Base-by-base conservation (phyloP, 2,888 invertebrate genomes). In the Nephrotoma flavescens region DNA sequence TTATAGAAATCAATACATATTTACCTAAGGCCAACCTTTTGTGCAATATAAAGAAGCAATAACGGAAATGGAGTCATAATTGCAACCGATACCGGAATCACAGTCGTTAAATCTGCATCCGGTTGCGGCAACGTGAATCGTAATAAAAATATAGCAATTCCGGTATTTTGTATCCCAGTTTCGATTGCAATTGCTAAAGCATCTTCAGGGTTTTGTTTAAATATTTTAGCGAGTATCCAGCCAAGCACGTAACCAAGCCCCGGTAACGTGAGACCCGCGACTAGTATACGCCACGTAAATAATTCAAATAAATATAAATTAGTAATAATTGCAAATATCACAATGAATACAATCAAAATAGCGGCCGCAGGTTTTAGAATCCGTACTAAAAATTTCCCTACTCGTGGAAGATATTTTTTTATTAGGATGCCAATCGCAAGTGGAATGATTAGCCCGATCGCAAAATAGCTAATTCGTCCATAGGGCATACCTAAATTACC, bases 11-110 rank as follows among this genome's bases (percentile, higher is more conserved):
- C 42, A 84, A n/a, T 42, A 85, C 44, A 44, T 42, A 44, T 87
- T 85, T 86, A 85, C 52, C 87, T 42, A 42, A 85, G n/a, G 15
- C 86, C 86, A 31, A 94, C 90, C 89, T 93, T 93, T 89, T 93
- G 93, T 88, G 92, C 92, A 15, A 94, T 90, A 89, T 91, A 94
- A 86, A 95, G 91, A 57, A 93, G 90, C 12, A 94, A 92, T 89
- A 98, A 93, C 0, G 98, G 98, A 41, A 98, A 90, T 0, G 98
- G 98, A 0, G 98, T 98, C 96, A 98, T 97, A 85, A 97, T 95
- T 19, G 98, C 98, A 31, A 97, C 96, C 2, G 97, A 94, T 0
- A 98, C 97, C 3, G 98, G 98, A 87, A 97, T 94, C 89, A 98
- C 97, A 84, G 97, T 97, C 4, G 98, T 97, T 84, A 98, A 92